Base-by-base conservation (phyloP, 2,888 invertebrate genomes). In the Parnassius mnemosyne region DNA sequence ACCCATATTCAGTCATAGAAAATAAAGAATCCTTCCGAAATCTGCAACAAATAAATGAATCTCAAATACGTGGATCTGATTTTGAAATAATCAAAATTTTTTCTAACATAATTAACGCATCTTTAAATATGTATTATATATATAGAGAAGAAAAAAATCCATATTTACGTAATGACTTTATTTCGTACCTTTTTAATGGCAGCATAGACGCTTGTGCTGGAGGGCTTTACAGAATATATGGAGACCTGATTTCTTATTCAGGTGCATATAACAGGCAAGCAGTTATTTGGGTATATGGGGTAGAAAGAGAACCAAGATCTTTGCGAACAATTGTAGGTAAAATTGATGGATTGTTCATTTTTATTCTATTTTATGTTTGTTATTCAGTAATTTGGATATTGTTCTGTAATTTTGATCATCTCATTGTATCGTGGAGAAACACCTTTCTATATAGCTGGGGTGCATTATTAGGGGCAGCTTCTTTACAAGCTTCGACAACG, bases 151-250 rank as follows among this genome's bases (percentile, higher is more conserved):
- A 79, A 70, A 77, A 78, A 66, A 80, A 75, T 61, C 75, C 78
- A 0, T 71, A 49, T 16, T 25, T 61, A 2, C 61, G 77, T n/a
- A 25, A 1, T 0, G 70, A 76, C 0, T 85, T 77, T 66, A 10
- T 87, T 34, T 52, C 73, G 1, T 77, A 76, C n/a, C 7, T 90
- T 2, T 9, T 71, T 3, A 85, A 89, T 65, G 84, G 81, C 3
- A 84, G 78, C 44, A 67, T 89, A 2, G 87, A 90, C 50, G 69
- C 73, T 0, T 81, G 81, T 56, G 85, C 83, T 10, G 89, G 90
- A 0, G 89, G 89, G 0, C 67, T 84, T 0, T 87, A 84, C 44
- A 77, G 83, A 63, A 66, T 82, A 3, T 87, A 79, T 49, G 85
- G 83, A 9, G 76, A 84, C n/a, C 3, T 64, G 0, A 81, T 89